phyloP scores from a whole-genome alignment of 2,797 vertebrate genomes.

The Notamacropus eugenii region DNA sequence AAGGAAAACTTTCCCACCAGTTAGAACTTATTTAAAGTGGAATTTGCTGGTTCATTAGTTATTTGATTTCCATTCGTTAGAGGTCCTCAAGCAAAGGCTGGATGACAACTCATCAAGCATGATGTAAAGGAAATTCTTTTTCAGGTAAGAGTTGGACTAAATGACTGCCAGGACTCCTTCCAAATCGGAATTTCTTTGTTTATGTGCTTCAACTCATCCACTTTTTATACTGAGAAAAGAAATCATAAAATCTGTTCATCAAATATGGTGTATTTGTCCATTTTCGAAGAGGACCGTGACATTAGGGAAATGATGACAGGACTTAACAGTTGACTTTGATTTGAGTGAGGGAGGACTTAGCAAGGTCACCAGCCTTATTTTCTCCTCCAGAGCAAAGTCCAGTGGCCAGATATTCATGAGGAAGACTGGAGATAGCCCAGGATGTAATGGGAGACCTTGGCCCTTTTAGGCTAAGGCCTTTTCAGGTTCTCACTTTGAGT shows the following conservation, averaged over 20 bases:
- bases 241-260: not conserved
- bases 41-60: not conserved
- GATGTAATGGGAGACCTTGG: no score
- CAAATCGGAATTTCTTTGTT: not conserved
- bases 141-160: not conserved
- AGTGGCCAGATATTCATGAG: no score
- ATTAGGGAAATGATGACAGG: no score
- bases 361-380: no score
- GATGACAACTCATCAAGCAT: not conserved
- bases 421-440: no score
- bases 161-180: not conserved
- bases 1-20: not conserved
- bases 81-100: not conserved
- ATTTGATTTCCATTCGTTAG: not conserved
- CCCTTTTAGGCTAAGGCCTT: no score
- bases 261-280: not conserved
- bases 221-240: not conserved
- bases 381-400: no score
- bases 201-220: not conserved
- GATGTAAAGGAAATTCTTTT: not conserved
- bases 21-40: not conserved
- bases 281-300: no score
- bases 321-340: no score
- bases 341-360: no score
- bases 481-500: no score